Conservation (phyloP, 2,113 vertebrate species). For the Bolborhynchus lineola region DNA sequence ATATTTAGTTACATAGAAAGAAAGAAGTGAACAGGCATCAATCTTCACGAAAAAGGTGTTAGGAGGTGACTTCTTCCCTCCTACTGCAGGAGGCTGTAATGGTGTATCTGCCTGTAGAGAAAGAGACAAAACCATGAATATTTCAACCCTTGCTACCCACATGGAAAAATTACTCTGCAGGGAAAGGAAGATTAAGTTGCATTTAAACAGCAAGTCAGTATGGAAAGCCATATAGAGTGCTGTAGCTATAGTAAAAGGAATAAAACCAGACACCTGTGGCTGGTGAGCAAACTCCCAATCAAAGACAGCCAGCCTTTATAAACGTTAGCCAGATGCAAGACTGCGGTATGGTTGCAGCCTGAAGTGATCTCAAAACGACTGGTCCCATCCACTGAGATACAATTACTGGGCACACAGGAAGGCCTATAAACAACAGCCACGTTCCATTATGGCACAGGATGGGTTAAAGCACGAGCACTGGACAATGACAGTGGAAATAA, state of each 20-base stretch:
- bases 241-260: not conserved
- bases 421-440: not conserved
- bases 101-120: not conserved
- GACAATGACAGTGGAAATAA: not conserved
- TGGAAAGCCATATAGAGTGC: not conserved
- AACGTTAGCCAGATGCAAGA: not conserved
- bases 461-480: accelerated
- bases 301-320: not conserved
- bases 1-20: not conserved
- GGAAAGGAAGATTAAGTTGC: not conserved
- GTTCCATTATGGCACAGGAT: accelerated
- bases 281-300: not conserved
- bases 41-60: not conserved
- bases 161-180: not conserved
- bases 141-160: not conserved
- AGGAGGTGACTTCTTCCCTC: not conserved
- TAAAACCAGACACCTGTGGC: not conserved
- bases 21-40: not conserved
- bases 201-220: not conserved
- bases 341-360: not conserved
- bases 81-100: not conserved
- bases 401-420: not conserved
- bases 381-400: not conserved
- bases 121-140: not conserved
- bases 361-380: not conserved